These are phyloP conservation scores for Brachyistius frenatus DNA, from an alignment of 2,113 vertebrate species.

Conservation along the genomic window DNA sequence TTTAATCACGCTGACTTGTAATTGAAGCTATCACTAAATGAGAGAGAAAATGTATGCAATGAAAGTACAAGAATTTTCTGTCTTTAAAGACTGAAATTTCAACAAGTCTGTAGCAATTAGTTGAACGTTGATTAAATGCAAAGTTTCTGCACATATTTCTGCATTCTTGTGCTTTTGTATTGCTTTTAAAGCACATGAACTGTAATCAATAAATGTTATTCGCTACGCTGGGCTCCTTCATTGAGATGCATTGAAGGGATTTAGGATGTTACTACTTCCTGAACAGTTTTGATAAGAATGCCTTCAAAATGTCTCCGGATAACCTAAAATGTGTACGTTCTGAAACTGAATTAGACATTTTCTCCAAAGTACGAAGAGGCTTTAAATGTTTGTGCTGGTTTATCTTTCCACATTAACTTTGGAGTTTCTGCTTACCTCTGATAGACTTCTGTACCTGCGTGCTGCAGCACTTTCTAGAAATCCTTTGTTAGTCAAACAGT, in stretches of 20 bases:
- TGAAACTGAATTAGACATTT: background rate
- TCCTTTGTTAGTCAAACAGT: conserved; percentile 10
- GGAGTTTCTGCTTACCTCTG: background rate
- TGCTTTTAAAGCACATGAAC: background rate
- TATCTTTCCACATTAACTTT: conserved; percentile 23
- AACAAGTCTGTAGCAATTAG: too few relatives aligned
- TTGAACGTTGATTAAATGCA: background rate
- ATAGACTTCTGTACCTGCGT: background rate
- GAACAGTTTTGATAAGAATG: conserved; percentile 22
- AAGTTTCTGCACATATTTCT: background rate
- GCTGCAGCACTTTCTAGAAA: background rate
- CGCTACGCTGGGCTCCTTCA: background rate
- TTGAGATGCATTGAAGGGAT: conserved; percentile 18
- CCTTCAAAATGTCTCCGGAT: conserved; percentile 1
- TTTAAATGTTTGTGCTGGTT: conserved; percentile 21
- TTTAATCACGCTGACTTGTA: conserved; percentile 14
- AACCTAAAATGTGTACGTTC: background rate
- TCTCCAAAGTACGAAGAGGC: background rate
- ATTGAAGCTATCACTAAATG: conserved; percentile 18
- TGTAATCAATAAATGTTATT: conserved; percentile 1
- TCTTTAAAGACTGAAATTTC: background rate
- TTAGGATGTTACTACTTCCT: conserved; percentile 8
- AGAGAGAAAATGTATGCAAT: background rate
- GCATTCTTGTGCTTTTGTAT: background rate
- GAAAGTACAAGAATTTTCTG: background rate